Percentiles rank a stretch among this genome's conserved stretches.
phyloP scores from a whole-genome alignment of 2,113 vertebrate genomes.

The Brachirus orientalis region DNA sequence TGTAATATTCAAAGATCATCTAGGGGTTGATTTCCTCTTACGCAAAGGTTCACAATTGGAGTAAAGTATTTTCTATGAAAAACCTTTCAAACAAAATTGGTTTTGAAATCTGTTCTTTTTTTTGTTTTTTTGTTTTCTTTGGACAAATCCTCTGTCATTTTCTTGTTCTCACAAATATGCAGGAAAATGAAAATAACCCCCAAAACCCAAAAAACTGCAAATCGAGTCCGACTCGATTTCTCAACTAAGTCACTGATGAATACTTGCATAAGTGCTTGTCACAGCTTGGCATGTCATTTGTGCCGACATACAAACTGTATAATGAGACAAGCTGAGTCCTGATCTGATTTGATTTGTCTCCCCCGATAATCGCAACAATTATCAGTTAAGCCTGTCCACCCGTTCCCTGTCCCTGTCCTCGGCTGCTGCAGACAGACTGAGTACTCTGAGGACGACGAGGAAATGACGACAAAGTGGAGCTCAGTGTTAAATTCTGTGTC shows the following conservation, averaged over 20 bases:
- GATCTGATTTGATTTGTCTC: constrained; percentile 51
- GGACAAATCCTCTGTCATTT: no score
- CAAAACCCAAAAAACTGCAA: no score
- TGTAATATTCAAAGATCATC: neutral
- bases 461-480: constrained; percentile 34
- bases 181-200: no score
- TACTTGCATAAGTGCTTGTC: constrained; percentile 45
- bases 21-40: constrained; percentile 1
- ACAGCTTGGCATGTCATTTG: constrained; percentile 16
- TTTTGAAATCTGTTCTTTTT: constrained; percentile 11
- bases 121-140: no score
- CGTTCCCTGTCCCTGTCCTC: constrained; percentile 35
- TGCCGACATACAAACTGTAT: no score
- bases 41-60: neutral
- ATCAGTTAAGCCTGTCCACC: constrained; percentile 48
- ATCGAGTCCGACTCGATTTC: constrained; percentile 43
- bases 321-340: neutral
- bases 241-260: constrained; percentile 8
- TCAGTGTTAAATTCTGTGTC: constrained; percentile 45
- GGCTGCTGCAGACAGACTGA: constrained; percentile 27
- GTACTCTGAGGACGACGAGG: constrained; percentile 10
- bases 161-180: no score
- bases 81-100: neutral
- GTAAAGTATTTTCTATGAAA: no score
- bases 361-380: constrained; percentile 47